Evolutionary conservation across 1,140 invertebrate genomes (phyloP), one percentile per base, ranked within the genome.

Genomic region (Muscidifurax raptorellus): DNA sequence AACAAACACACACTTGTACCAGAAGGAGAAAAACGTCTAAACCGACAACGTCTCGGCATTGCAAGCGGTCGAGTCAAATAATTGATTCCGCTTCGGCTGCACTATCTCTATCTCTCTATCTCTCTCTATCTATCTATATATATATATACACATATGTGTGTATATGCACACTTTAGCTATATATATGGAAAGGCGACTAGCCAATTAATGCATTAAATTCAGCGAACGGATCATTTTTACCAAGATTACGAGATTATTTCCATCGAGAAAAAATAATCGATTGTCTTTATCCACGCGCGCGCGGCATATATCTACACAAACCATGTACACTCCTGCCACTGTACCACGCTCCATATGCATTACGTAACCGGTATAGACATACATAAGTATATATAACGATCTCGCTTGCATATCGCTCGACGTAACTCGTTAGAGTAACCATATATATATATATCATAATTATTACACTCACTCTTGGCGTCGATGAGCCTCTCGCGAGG

Each of bases 401-500:
- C 83, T 80, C 47, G 44, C 5, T 2, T 6, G 44, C 71, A 75
- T 40, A 85, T 80, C 79, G 72, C 40, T 22, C 79, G 82, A 84
- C 71, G 82, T 84, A 84, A 84, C 47, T 84, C 22, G 75, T 66
- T 40, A 0, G 0, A 10, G 36, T 9, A 40, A 40, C 7, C 7
- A 40, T 27, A 52, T 22, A 22, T 2, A 52, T 52, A 22, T 27
- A n/a, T 27, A 6, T n/a, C 27, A 27, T 32, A 36, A 40, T n/a
- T 40, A 30, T 71, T 10, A 44, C 25, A 75, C 22, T 75, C 36
- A 98, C 97, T 98, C 95, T 98, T 98, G 15, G 97, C 97, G 93
- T 98, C 98, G 88, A 99, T 98, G 27, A 98, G 94, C 86, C 97
- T 93, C 92, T 99, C 97, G 36, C 98, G 93, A 0, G 98, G 97